Conservation (phyloP, 1,140 invertebrate genomes). For the Neodiprion virginianus region DNA sequence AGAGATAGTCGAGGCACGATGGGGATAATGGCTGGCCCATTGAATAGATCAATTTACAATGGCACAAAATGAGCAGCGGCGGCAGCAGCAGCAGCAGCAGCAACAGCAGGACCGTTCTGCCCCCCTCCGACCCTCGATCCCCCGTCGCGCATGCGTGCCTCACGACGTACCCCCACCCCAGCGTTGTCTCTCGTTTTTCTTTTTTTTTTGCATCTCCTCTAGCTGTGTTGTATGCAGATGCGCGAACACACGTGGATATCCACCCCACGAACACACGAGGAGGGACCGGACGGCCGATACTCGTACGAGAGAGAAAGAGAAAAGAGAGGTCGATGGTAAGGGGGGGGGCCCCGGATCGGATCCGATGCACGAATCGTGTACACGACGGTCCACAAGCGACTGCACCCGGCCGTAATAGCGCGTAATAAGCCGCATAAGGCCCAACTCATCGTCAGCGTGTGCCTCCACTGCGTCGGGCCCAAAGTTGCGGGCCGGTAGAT, state of each 20-base stretch:
- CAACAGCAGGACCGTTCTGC: constrained; percentile 21
- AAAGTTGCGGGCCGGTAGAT: no score
- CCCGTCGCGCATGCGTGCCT: constrained; percentile 16
- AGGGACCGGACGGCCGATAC: not conserved
- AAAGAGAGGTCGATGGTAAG: not conserved
- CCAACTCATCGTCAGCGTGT: not conserved
- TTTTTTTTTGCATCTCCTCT: not conserved
- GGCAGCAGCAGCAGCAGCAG: constrained; percentile 29
- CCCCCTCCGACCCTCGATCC: constrained; percentile 18
- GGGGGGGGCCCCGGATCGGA: not conserved
- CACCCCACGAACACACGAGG: not conserved
- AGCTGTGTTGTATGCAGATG: not conserved
- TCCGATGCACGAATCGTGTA: not conserved
- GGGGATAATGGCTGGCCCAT: constrained; percentile 52
- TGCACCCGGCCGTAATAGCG: not conserved
- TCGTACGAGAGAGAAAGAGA: not conserved
- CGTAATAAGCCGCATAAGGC: constrained; percentile 3
- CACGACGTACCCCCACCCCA: not conserved
- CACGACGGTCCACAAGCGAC: not conserved
- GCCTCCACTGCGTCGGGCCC: no score
- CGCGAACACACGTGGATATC: not conserved
- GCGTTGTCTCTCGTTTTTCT: not conserved
- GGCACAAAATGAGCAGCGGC: constrained; percentile 54
- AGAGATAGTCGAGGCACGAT: not conserved
- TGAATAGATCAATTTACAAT: constrained; percentile 61